Conservation (phyloP, 2,113 vertebrate species). For the Junco hyemalis region DNA sequence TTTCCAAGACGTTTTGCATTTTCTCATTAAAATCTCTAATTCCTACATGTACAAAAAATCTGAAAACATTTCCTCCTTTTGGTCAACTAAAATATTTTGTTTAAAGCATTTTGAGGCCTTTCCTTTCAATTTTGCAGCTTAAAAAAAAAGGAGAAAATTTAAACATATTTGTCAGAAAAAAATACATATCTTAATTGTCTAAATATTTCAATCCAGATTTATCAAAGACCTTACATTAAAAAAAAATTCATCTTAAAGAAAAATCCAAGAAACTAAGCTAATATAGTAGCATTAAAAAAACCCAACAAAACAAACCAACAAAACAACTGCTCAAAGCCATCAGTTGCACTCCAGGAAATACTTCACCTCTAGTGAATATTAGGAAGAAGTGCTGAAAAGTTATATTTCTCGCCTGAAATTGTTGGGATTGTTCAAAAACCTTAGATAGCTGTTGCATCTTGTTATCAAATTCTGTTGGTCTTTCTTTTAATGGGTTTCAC, state of each 20-base stretch:
- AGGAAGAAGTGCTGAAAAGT: constrained; percentile 13
- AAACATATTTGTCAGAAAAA: background rate
- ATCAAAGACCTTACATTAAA: background rate
- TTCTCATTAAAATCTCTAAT: background rate
- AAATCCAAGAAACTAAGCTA: background rate
- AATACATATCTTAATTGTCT: background rate
- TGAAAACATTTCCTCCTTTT: background rate
- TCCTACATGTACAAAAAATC: background rate
- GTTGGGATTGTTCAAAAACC: constrained; percentile 9
- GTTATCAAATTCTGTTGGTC: constrained; percentile 48
- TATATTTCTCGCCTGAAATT: background rate
- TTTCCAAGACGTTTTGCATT: background rate
- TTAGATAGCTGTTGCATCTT: constrained; percentile 46
- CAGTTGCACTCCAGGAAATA: background rate
- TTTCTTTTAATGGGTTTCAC: constrained; percentile 40
- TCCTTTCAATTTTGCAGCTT: background rate
- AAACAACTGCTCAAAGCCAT: background rate
- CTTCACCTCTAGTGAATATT: background rate
- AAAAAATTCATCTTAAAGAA: background rate
- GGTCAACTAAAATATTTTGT: background rate
- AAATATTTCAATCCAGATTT: background rate
- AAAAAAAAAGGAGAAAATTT: background rate
- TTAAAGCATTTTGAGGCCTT: background rate
- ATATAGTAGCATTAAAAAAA: background rate
- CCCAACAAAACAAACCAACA: background rate